Evolutionary conservation across 1,140 invertebrate species (phyloP).

Genomic region (Polyergus mexicanus): DNA sequence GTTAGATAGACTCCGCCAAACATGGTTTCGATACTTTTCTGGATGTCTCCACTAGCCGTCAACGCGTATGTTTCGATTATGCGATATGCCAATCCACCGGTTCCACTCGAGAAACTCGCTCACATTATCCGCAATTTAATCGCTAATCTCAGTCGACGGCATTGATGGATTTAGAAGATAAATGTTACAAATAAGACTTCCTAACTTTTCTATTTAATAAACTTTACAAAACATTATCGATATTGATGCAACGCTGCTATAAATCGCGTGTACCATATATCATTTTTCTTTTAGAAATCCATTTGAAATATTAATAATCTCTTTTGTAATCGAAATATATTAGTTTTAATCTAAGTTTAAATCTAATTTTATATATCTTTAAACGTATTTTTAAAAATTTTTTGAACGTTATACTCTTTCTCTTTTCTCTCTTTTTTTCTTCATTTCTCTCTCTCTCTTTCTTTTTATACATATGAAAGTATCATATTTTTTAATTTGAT

Average conservation of each 20-base stretch:
- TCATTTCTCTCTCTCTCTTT: no score
- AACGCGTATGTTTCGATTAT: slow-evolving; percentile 33
- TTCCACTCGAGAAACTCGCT: not conserved
- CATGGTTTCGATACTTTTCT: slow-evolving; percentile 13
- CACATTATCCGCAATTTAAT: not conserved
- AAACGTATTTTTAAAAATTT: no score
- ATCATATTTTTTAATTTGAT: not conserved
- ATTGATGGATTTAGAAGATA: not conserved
- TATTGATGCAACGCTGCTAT: not conserved
- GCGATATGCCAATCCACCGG: not conserved
- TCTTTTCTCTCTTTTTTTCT: no score
- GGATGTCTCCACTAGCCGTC: slow-evolving; percentile 18
- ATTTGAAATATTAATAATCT: no score
- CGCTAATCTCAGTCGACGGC: not conserved
- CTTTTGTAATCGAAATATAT: not conserved
- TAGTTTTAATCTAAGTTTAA: no score
- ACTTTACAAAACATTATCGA: not conserved
- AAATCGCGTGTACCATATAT: not conserved
- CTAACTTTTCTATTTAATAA: not conserved
- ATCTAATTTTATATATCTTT: no score
- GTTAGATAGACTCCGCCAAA: slow-evolving; percentile 21
- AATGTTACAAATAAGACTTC: not conserved
- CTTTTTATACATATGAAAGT: not conserved
- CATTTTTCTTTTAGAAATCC: not conserved
- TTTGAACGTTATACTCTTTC: no score